Conservation (phyloP, 2,797 vertebrate genomes). For the Cuniculus paca region DNA sequence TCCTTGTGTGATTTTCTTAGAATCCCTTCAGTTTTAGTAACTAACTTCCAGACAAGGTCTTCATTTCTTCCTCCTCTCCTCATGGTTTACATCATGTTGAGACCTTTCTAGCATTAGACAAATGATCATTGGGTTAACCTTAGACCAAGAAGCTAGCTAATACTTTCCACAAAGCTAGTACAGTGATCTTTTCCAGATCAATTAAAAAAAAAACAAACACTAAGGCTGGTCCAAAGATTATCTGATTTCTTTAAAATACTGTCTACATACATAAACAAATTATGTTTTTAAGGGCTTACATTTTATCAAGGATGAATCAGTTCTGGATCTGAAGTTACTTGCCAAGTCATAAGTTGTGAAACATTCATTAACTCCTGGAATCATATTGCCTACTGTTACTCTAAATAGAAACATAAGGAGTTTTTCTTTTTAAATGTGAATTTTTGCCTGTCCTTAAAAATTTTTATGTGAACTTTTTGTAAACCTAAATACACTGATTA, state of each 20-base stretch:
- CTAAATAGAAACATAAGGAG: conserved; percentile 92
- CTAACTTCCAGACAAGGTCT: conserved; percentile 92
- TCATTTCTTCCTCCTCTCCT: conserved; percentile 84
- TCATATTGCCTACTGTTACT: conserved; percentile 94
- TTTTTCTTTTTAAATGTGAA: conserved; percentile 86
- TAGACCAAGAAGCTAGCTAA: conserved; percentile 91
- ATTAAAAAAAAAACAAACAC: conserved; percentile 94
- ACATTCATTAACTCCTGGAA: conserved; percentile 92
- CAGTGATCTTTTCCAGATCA: conserved; percentile 90
- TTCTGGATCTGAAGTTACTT: conserved; percentile 91
- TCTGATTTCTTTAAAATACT: conserved; percentile 91
- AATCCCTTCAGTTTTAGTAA: conserved; percentile 92
- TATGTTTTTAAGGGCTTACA: conserved; percentile 93
- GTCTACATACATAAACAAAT: conserved; percentile 54
- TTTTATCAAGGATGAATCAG: conserved; percentile 88
- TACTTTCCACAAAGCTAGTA: conserved; percentile 91
- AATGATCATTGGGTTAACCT: conserved; percentile 92
- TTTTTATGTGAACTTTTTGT: conserved; percentile 89
- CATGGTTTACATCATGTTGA: conserved; percentile 92
- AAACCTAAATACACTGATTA: conserved; percentile 90
- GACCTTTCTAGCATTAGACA: conserved; percentile 95
- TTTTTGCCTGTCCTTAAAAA: conserved; percentile 90
- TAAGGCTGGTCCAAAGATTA: conserved; percentile 96
- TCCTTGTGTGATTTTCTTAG: conserved; percentile 98
- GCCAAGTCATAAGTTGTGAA: conserved; percentile 90